phyloP scores from a whole-genome alignment of 2,113 vertebrate species.

The Toxotes chatareus region DNA sequence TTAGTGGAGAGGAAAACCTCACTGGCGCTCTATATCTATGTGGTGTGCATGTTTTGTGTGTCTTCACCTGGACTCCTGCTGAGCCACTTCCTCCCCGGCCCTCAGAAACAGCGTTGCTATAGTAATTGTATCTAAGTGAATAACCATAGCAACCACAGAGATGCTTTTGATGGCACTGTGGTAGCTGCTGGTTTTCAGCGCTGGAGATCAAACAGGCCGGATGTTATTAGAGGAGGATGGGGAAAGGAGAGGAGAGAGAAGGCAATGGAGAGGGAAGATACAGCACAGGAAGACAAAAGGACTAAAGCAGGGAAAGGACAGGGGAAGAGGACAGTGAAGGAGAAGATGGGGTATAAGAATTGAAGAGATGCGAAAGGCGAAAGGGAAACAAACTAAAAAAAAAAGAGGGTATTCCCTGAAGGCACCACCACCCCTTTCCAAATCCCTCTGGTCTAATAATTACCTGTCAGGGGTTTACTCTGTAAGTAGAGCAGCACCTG shows the following conservation, averaged over 20 bases:
- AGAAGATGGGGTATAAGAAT: not conserved
- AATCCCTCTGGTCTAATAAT: slow-evolving; percentile 7
- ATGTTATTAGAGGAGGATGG: not conserved
- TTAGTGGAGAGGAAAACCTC: not conserved
- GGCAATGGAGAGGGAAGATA: not conserved
- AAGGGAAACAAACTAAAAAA: not conserved
- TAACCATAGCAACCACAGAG: slow-evolving; percentile 65
- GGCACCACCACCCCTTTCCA: not conserved
- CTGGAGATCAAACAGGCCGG: slow-evolving; percentile 54
- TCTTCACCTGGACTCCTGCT: slow-evolving; percentile 52
- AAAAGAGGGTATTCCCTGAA: not conserved
- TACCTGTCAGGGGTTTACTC: not conserved
- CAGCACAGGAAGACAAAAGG: not conserved
- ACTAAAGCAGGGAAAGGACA: not conserved
- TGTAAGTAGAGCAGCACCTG: slow-evolving; percentile 20
- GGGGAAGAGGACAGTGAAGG: not conserved
- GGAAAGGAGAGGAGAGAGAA: not conserved
- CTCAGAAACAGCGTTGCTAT: slow-evolving; percentile 63
- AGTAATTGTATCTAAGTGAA: slow-evolving; percentile 65
- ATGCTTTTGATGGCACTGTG: slow-evolving; percentile 55
- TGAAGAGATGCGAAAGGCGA: not conserved
- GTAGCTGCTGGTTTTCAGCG: slow-evolving; percentile 41
- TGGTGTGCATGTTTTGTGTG: not conserved
- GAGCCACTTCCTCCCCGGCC: slow-evolving; percentile 50
- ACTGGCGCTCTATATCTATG: not conserved